Percentiles rank a stretch among this genome's conserved stretches.
phyloP scores from a whole-genome alignment of 1,140 invertebrate species.

The Zelostemma sp. region DNA sequence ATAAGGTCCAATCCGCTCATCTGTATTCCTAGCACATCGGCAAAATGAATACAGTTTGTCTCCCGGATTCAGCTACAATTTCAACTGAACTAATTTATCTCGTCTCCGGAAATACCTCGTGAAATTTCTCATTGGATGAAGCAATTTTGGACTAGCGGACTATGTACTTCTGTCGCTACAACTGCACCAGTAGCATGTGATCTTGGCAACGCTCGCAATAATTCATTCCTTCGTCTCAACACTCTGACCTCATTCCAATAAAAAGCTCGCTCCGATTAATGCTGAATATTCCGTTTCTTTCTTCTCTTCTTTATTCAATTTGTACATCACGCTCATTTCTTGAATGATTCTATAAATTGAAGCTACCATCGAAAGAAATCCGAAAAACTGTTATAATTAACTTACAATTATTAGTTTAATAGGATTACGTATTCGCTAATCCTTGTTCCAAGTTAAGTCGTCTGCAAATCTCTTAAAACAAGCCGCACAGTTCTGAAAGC shows the following conservation, averaged over 20 bases:
- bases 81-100: slow-evolving; percentile 23
- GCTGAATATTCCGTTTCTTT: neutral
- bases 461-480: no score
- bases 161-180: neutral
- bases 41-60: slow-evolving; percentile 21
- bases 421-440: no score
- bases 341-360: neutral
- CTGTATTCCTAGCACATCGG: slow-evolving; percentile 23
- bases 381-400: no score
- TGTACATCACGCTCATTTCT: neutral
- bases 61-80: slow-evolving; percentile 13
- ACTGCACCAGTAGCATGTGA: neutral
- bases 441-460: no score
- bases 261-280: neutral
- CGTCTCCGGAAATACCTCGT: neutral
- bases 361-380: no score
- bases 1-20: slow-evolving; percentile 15
- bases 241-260: neutral
- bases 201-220: slow-evolving; percentile 2
- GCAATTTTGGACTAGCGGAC: neutral
- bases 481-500: no score
- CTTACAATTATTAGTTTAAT: no score
- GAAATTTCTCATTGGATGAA: slow-evolving; percentile 2
- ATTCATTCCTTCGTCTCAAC: neutral
- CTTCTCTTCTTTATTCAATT: neutral